Percentiles rank a stretch among this genome's conserved stretches.
These are phyloP conservation scores for Protaetia brevitarsis DNA, from an alignment of 1,140 invertebrate species.

Conservation along the genomic window DNA sequence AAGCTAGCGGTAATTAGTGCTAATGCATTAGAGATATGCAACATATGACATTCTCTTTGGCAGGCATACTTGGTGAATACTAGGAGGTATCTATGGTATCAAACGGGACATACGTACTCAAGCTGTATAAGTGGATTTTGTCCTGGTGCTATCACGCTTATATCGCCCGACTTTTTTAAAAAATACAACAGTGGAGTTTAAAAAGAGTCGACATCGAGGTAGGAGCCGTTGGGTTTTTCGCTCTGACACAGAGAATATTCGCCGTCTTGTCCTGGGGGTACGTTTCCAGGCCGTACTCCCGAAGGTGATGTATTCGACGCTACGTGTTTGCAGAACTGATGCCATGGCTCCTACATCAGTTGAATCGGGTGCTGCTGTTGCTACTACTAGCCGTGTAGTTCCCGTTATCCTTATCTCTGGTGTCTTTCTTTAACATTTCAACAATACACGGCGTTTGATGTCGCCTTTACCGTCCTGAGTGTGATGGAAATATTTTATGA, in stretches of 20 bases:
- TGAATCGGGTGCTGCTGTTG: too few species aligned
- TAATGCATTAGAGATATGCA: too few species aligned
- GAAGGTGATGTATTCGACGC: slow-evolving; percentile 2
- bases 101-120: slow-evolving; percentile 7
- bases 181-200: slow-evolving; percentile 5
- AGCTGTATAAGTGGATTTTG: slow-evolving; percentile 6
- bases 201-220: background rate
- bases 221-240: background rate
- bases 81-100: background rate
- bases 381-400: background rate
- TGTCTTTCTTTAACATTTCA: background rate
- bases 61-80: background rate
- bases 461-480: background rate
- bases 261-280: background rate
- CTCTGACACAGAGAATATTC: slow-evolving; percentile 9
- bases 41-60: background rate
- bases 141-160: too few species aligned
- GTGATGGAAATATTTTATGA: background rate
- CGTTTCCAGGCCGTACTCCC: slow-evolving; percentile 6
- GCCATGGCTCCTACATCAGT: background rate
- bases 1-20: too few species aligned
- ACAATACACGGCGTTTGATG: slow-evolving; percentile 6
- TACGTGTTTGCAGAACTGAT: background rate
- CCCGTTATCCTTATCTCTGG: background rate
- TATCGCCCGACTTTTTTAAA: background rate